Base-by-base conservation (phyloP, 1,140 invertebrate species). In the Nebria ingens region DNA sequence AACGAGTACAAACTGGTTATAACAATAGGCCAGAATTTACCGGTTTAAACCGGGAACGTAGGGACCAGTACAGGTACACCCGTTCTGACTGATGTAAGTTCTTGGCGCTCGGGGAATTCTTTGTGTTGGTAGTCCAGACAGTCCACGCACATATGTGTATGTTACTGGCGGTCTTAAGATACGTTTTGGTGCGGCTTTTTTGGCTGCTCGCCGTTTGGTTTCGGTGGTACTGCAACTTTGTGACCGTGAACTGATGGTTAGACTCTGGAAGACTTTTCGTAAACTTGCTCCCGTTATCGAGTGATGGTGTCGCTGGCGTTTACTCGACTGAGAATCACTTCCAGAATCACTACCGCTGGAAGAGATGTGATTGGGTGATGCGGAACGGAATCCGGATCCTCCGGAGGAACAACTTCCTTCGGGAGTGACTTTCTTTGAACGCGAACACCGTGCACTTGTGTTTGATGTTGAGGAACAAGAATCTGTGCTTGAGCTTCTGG, bases 61-160 rank as follows among this genome's bases (percentile, higher is more conserved):
- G 19, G 68, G 67, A 54, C 65, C 63, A 50, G 60, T 65, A 45
- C 67, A 71, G n/a, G 59, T 58, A 54, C 67, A 68, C 20, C 59
- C 50, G 55, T 63, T 64, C 21, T 58, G 22, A 23, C 19, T 64
- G 25, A 58, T 62, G 56, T 68, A 73, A 51, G 71, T 68, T 53
- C 68, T 64, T 2, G 69, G 61, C 50, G 71, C 78, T 50, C 79
- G 75, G 0, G 86, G 85, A 2, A 89, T 83, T 62, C 86, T 75
- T 65, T 87, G 85, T 1, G 86, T 89, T 1, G 86, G 86, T 15
- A 89, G 69, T 1, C 87, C 87, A 1, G 86, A 89, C 50, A 87
- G 74, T 38, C 87, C 87, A 56, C 80, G 79, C 1, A 89, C 79
- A 65, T 89, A 89, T 1, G 82, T 87, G 67, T 89, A 89, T 0